phyloP scores from a whole-genome alignment of 1,140 invertebrate species.

The Micrasema minimum region DNA sequence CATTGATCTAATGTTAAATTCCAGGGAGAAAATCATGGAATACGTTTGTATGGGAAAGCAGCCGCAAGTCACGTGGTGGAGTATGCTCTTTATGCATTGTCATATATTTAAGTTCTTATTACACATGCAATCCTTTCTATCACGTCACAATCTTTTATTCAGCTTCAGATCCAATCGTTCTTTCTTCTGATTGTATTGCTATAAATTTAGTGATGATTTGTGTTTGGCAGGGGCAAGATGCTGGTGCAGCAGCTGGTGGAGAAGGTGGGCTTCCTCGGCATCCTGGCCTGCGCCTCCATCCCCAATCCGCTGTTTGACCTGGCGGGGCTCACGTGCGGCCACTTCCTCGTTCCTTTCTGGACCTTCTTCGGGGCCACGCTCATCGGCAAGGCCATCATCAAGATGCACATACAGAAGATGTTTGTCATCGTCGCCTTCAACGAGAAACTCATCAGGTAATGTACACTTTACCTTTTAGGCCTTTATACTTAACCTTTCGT shows the following conservation, averaged over 20 bases:
- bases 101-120: too few species aligned
- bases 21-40: too few species aligned
- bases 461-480: background rate
- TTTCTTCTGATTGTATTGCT: too few species aligned
- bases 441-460: constrained; percentile 82
- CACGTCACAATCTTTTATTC: too few species aligned
- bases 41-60: too few species aligned
- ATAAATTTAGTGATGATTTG: too few species aligned
- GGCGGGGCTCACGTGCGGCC: constrained; percentile 98
- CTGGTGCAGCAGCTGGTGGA: constrained; percentile 93
- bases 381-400: constrained; percentile 97
- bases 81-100: too few species aligned
- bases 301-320: constrained; percentile 99
- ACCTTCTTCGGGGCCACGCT: constrained; percentile 99
- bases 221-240: constrained; percentile 76
- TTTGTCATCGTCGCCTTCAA: constrained; percentile 99
- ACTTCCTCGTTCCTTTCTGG: constrained; percentile 99
- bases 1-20: too few species aligned
- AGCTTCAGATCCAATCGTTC: too few species aligned
- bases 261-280: constrained; percentile 96
- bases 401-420: constrained; percentile 99
- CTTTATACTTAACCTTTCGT: too few species aligned
- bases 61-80: too few species aligned
- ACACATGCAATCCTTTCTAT: too few species aligned
- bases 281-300: constrained; percentile 96